Percentiles rank a stretch among this genome's conserved stretches.
Evolutionary conservation across 2,797 vertebrate genomes (phyloP).

Genomic region (Syndactyla subalaris): DNA sequence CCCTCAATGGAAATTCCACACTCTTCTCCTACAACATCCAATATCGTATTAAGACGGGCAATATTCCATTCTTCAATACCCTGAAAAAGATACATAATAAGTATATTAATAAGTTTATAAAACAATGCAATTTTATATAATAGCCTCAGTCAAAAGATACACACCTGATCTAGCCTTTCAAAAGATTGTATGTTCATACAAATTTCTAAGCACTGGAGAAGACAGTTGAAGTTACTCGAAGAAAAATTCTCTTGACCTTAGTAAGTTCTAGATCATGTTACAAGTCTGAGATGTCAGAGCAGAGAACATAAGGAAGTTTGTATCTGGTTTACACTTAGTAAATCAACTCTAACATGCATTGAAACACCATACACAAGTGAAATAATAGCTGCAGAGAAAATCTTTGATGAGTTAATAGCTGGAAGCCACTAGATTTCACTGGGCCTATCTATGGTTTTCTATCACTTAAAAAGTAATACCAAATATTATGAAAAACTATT

Average conservation of each 20-base stretch:
- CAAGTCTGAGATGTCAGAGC: neutral
- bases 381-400: neutral
- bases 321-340: neutral
- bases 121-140: neutral
- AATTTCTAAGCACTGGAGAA: neutral
- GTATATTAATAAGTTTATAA: neutral
- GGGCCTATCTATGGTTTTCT: neutral
- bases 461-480: neutral
- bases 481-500: neutral
- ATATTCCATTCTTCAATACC: constrained; percentile 96
- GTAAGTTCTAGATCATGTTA: neutral
- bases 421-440: neutral
- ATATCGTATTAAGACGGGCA: constrained; percentile 90
- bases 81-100: constrained; percentile 73
- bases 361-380: neutral
- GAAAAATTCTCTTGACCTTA: neutral
- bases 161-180: neutral
- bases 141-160: neutral
- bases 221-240: neutral
- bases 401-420: neutral
- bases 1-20: constrained; percentile 96
- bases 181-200: neutral
- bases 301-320: neutral
- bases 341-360: neutral
- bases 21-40: constrained; percentile 95